Evolutionary conservation across 2,113 vertebrate species (phyloP).

Genomic region (Phrynosoma blainvillii): DNA sequence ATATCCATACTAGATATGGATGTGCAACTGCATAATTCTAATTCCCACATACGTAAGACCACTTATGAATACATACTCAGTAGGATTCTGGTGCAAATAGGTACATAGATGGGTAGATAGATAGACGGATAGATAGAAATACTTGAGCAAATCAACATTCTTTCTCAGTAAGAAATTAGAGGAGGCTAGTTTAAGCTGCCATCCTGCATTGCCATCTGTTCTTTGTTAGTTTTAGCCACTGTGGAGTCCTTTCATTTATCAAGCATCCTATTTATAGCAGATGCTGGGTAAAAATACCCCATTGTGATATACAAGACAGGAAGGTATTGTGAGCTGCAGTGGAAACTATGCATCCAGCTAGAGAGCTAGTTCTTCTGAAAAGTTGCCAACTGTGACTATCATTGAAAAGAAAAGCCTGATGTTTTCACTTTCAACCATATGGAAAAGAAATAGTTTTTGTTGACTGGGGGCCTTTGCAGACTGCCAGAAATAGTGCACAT

Average conservation of each 20-base stretch:
- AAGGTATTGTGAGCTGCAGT: conserved; percentile 15
- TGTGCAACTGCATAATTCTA: too few relatives aligned
- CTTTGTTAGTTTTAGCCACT: background rate
- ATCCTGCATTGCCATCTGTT: conserved; percentile 13
- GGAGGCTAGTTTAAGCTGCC: background rate
- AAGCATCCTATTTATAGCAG: conserved; percentile 24
- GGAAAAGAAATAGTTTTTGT: background rate
- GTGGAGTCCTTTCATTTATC: background rate
- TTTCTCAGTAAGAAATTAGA: background rate
- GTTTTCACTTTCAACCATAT: background rate
- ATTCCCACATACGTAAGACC: too few relatives aligned
- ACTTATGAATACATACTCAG: too few relatives aligned
- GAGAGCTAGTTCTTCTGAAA: background rate
- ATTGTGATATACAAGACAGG: conserved; percentile 15
- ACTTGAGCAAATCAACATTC: background rate
- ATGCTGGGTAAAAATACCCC: conserved; percentile 14
- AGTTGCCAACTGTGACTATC: background rate
- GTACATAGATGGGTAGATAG: too few relatives aligned
- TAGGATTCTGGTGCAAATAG: too few relatives aligned
- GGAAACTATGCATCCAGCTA: conserved; percentile 10
- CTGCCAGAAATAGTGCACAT: too few relatives aligned
- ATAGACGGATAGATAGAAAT: too few relatives aligned
- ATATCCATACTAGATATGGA: too few relatives aligned
- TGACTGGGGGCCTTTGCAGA: too few relatives aligned
- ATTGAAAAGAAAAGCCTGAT: background rate